A percentile compares a stretch with the other conserved stretches of the same genome.
Evolutionary conservation across 30 jellyfish, hydroid and myxozoan species (phyloP).

Genomic region (Morbakka virulenta): DNA sequence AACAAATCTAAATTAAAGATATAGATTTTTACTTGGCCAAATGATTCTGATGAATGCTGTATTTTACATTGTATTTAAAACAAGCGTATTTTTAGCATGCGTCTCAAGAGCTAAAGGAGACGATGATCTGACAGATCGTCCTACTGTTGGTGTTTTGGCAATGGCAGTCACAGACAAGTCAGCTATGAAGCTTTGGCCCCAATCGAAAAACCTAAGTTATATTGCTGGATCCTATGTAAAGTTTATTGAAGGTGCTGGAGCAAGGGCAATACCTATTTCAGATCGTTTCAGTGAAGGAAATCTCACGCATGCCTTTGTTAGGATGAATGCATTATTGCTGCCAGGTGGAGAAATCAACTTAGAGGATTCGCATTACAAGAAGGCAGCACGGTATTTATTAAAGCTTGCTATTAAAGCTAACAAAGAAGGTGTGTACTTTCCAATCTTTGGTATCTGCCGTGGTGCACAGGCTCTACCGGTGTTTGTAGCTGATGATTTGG

Average conservation of each 20-base stretch:
- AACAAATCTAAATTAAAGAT: too few species aligned
- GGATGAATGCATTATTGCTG: constrained; percentile 53
- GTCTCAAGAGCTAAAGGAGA: too few species aligned
- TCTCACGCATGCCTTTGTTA: constrained; percentile 1
- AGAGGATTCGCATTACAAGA: constrained; percentile 47
- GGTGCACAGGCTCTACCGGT: constrained; percentile 80
- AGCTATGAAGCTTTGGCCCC: constrained; percentile 25
- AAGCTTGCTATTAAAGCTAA: constrained; percentile 39
- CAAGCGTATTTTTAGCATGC: too few species aligned
- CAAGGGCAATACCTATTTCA: constrained; percentile 81
- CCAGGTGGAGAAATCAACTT: constrained; percentile 80
- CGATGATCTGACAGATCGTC: constrained; percentile 44
- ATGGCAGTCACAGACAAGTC: constrained; percentile 78
- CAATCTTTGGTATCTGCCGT: constrained; percentile 69
- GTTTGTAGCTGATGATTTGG: constrained; percentile 12
- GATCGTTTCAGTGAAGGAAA: constrained; percentile 46
- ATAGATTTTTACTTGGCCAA: too few species aligned
- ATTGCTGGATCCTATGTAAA: constrained; percentile 91
- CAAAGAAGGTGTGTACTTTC: constrained; percentile 37
- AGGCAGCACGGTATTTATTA: constrained; percentile 28
- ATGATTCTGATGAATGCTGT: too few species aligned
- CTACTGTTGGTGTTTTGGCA: constrained; percentile 75
- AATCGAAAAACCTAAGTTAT: constrained; percentile 51
- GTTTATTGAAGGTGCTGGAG: constrained; percentile 82
- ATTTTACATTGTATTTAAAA: too few species aligned